Evolutionary conservation across 2,888 invertebrate genomes (phyloP), one percentile per base, ranked within the genome.

Genomic region (Cistogaster globosa): DNA sequence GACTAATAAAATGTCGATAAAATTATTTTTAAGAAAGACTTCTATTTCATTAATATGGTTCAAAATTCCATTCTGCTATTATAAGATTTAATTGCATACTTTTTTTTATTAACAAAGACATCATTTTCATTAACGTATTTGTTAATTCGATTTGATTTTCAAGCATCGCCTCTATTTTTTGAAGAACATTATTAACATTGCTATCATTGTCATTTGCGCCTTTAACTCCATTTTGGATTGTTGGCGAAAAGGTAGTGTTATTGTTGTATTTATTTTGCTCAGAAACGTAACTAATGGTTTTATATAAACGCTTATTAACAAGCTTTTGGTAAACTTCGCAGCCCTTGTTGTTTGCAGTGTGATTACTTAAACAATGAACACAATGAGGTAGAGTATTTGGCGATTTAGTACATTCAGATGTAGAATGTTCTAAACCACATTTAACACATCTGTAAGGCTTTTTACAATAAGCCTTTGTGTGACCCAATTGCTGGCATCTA

Each of bases 71-170:
- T 32, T 36, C 22, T n/a, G 71, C n/a, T n/a, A n/a, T n/a, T n/a
- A n/a, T n/a, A n/a, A n/a, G n/a, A n/a, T n/a, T n/a, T n/a, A n/a
- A n/a, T n/a, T n/a, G n/a, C n/a, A n/a, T n/a, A n/a, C n/a, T n/a
- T n/a, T 80, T 76, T 20, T 2, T 45, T 14, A 76, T 67, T 14
- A 78, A 18, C 16, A 42, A 20, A 22, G 62, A 60, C 62, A 69
- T 78, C 69, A 78, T 69, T 11, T 38, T 62, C 6, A 78, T 78
- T 0, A 78, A 16, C 1, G 42, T 78, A 36, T 69, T 78, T 1
- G 69, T 62, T 32, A 32, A 32, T 6, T 79, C 63, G 6, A 71
- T 71, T 53, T 79, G 71, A 20, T 71, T 71, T 16, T 20, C 32
- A 1, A 71, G 8, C 20, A 79, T 18, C 9, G 32, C 11, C 22